Evolutionary conservation across 2,888 invertebrate species (phyloP).

Genomic region (Tenodera sinensis): DNA sequence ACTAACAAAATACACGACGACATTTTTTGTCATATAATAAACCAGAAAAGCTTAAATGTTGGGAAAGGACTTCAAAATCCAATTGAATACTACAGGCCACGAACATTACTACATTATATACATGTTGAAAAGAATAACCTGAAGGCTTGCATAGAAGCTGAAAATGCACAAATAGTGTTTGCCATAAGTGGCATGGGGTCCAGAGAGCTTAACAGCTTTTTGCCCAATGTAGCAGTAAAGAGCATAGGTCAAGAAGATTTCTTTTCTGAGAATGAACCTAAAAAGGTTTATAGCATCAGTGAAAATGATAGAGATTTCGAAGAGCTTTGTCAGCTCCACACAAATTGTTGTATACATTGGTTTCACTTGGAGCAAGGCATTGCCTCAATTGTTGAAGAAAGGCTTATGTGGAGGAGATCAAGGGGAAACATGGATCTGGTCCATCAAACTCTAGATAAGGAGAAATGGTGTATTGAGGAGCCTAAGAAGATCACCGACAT

Average conservation of each 20-base stretch:
- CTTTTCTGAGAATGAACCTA: background rate
- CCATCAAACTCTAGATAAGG: background rate
- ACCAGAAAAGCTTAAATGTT: background rate
- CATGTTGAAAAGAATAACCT: background rate
- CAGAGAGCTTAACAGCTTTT: background rate
- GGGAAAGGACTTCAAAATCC: background rate
- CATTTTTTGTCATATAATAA: background rate
- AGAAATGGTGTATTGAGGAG: background rate
- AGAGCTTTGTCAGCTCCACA: background rate
- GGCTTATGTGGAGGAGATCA: background rate
- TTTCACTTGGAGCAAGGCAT: background rate
- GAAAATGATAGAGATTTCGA: background rate
- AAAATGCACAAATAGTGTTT: background rate
- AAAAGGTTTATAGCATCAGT: background rate
- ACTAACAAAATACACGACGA: background rate
- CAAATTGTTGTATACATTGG: background rate
- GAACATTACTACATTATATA: background rate
- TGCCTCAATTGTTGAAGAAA: background rate
- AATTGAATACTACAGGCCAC: background rate
- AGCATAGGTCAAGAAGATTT: background rate
- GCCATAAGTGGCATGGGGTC: background rate
- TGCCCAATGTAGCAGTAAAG: background rate
- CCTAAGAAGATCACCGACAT: background rate
- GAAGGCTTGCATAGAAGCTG: background rate
- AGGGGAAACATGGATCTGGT: background rate